Base-by-base conservation (phyloP, 1,140 invertebrate species). In the Leucophenga varia region DNA sequence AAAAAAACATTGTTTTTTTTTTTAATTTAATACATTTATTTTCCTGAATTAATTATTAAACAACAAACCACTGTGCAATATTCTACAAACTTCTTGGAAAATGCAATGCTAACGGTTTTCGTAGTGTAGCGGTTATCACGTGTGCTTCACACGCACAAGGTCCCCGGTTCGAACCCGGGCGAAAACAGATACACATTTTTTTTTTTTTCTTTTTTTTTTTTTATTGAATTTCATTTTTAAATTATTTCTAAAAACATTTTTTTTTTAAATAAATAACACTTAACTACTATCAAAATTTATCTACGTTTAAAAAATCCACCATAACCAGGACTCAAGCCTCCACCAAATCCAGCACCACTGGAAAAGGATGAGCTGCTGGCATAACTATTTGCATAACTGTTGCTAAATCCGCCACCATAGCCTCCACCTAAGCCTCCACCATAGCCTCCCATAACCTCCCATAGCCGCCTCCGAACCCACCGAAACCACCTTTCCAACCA, bases 111-210 rank as follows among this genome's bases (percentile, higher is more conserved):
- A n/a, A n/a, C n/a, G 0, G 69, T 73, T 76, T 72, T 60, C 61
- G 65, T 76, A 72, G 75, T 77, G 78, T 79, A 81, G 79, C 77
- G 77, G 74, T 79, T 79, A 80, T 80, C 80, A 79, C 77, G 78
- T 80, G 74, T 76, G 78, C 78, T 77, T 78, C 72, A 79, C 75
- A 81, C 78, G 78, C 78, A 79, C 76, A 81, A 80, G 77, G 79
- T 78, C 80, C 78, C 80, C 77, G 79, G 80, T 81, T 82, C 79
- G 80, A 82, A 76, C 79, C 80, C 79, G 78, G 80, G 79, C 79
- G 79, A 77, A 77, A 80, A 76, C 80, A 80, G 13, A n/a, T n/a
- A n/a, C n/a, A n/a, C n/a, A n/a, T n/a, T n/a, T n/a, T n/a, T n/a
- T n/a, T n/a, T n/a, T n/a, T n/a, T n/a, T n/a, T n/a, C n/a, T n/a